These are phyloP conservation scores for Meiosimyza platycephala DNA, from an alignment of 2,888 invertebrate species.

Conservation along the genomic window DNA sequence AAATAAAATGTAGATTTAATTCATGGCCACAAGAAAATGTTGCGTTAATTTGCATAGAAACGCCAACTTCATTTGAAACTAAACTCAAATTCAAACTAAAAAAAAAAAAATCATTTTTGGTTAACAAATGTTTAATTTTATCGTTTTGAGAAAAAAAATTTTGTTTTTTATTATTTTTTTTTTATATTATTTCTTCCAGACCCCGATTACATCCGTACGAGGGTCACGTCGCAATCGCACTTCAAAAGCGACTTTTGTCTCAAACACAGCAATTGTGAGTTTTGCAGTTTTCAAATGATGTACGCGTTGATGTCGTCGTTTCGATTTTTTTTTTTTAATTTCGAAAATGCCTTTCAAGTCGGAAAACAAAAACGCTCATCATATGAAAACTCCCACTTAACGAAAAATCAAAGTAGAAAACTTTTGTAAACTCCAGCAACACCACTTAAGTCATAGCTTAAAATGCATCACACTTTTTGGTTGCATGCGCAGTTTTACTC, in stretches of 20 bases:
- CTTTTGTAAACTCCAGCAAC: not conserved
- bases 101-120: not conserved
- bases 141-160: constrained; percentile 14
- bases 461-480: constrained; percentile 1
- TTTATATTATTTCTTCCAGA: constrained; percentile 58
- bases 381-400: constrained; percentile 31
- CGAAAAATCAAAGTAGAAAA: constrained; percentile 15
- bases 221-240: constrained; percentile 66
- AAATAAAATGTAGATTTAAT: too few relatives aligned
- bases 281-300: constrained; percentile 37
- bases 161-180: constrained; percentile 43
- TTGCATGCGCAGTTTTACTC: not conserved
- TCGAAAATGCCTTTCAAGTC: not conserved
- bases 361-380: not conserved
- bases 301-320: constrained; percentile 34
- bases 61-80: constrained; percentile 3
- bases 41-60: too few relatives aligned
- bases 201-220: constrained; percentile 63
- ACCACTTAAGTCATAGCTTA: constrained; percentile 4
- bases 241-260: constrained; percentile 65
- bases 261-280: constrained; percentile 66
- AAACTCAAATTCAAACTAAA: constrained; percentile 1
- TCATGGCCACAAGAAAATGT: too few relatives aligned
- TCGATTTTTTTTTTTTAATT: constrained; percentile 35
- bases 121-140: too few relatives aligned